Evolutionary conservation across 2,888 invertebrate species (phyloP).

Genomic region (Chymomyza amoena): DNA sequence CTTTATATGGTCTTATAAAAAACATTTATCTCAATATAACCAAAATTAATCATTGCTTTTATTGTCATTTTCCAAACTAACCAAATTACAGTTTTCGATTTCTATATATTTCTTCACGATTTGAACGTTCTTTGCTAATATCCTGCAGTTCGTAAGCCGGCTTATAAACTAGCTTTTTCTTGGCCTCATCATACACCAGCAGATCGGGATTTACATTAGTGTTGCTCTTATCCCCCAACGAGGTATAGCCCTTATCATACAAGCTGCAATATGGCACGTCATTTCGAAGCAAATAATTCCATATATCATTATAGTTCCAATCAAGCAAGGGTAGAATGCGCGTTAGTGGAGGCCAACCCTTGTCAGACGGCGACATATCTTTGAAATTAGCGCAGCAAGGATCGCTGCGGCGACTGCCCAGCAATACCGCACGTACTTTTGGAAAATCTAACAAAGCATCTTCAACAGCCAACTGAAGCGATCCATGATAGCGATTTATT

Average conservation of each 20-base stretch:
- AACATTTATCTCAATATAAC: no score
- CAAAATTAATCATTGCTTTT: no score
- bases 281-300: slow-evolving; percentile 89
- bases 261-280: slow-evolving; percentile 92
- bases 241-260: slow-evolving; percentile 94
- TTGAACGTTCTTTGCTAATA: slow-evolving; percentile 59
- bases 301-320: slow-evolving; percentile 94
- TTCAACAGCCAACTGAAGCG: slow-evolving; percentile 85
- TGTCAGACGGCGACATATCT: slow-evolving; percentile 88
- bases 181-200: slow-evolving; percentile 78
- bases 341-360: slow-evolving; percentile 92
- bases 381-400: slow-evolving; percentile 86
- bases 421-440: slow-evolving; percentile 88
- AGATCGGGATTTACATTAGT: slow-evolving; percentile 88
- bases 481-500: slow-evolving; percentile 82
- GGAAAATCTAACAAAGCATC: slow-evolving; percentile 81
- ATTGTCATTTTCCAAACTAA: background rate
- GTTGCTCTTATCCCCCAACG: slow-evolving; percentile 88
- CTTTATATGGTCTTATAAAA: no score
- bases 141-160: slow-evolving; percentile 83
- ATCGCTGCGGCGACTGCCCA: slow-evolving; percentile 94
- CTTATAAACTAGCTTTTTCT: slow-evolving; percentile 80
- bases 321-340: slow-evolving; percentile 92
- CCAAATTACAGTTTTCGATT: background rate
- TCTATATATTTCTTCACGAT: slow-evolving; percentile 41